phyloP scores from a whole-genome alignment of 1,140 invertebrate genomes.

The Drosophila quadrilineata region DNA sequence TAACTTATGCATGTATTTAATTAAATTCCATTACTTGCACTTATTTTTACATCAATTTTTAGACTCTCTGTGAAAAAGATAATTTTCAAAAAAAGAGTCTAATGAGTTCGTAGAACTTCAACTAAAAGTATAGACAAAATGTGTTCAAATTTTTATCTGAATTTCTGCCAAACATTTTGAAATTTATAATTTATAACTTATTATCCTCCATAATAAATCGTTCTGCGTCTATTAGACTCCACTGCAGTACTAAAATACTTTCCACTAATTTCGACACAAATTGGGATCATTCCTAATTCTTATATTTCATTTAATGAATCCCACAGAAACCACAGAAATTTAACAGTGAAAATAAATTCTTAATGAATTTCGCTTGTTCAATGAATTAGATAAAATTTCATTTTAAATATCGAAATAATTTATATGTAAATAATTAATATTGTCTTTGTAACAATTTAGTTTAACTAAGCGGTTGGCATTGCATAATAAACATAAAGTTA shows the following conservation, averaged over 20 bases:
- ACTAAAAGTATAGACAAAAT: no score
- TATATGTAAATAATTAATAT: not conserved
- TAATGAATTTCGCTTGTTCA: constrained; percentile 47
- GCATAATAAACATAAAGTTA: constrained; percentile 40
- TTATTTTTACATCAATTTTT: constrained; percentile 37
- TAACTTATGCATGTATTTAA: constrained; percentile 74
- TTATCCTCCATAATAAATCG: no score
- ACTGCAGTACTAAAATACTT: no score
- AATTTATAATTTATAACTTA: no score
- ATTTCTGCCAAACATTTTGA: no score
- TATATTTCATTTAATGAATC: constrained; percentile 56
- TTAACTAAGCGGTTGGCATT: constrained; percentile 14
- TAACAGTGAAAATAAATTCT: constrained; percentile 50
- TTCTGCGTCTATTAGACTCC: no score
- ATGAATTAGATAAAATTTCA: constrained; percentile 52
- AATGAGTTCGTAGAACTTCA: no score
- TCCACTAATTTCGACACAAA: constrained; percentile 58
- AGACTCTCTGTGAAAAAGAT: no score
- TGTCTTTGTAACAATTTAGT: not conserved
- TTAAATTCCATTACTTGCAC: constrained; percentile 67
- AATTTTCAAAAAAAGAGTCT: no score
- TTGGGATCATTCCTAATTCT: constrained; percentile 32
- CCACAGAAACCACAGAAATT: constrained; percentile 34
- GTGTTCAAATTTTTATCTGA: no score
- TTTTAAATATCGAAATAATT: constrained; percentile 4